Evolutionary conservation across 1,140 invertebrate genomes (phyloP), one percentile per base, ranked within the genome.

Genomic region (Nymphalis io): DNA sequence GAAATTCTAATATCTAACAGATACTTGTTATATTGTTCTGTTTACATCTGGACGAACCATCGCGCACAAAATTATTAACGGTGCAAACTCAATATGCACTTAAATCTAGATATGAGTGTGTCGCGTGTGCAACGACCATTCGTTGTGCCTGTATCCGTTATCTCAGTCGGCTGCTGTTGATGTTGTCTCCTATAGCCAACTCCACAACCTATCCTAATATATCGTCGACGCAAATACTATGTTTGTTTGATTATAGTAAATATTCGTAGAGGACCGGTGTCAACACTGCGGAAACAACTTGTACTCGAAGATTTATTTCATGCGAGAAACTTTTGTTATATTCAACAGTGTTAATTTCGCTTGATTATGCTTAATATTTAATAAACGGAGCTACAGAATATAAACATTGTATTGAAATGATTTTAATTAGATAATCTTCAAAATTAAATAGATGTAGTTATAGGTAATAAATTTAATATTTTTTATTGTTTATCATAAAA

Each of bases 71-170:
- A 72, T 75, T 66, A 74, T 72, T 65, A 68, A 60, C 57, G 23
- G 66, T 46, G 33, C 72, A 67, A 60, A 66, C 70, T 75, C 60
- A 73, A 62, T 76, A 72, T 67, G 40, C 44, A 59, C 59, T 70
- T 62, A 67, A 64, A 71, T 73, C 66, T 73, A 64, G 70, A 74
- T 77, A 74, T 70, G 67, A 73, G 21, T 39, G 40, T 66, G 65
- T 83, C 74, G 82, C 82, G 82, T 84, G 82, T 78, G 72, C 63
- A 20, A 48, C 51, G 68, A 74, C 73, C 77, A 81, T 84, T 84
- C 73, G 75, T 77, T 77, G 75, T 67, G 57, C 62, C 63, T 70
- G 66, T 67, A 72, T 59, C 71, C 70, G 70, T 65, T 78, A 79
- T 82, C 77, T 74, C 44, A 42, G 72, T 59, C 55, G 55, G 61